Conservation (phyloP, 2,888 invertebrate species). For the Latrodectus elegans region DNA sequence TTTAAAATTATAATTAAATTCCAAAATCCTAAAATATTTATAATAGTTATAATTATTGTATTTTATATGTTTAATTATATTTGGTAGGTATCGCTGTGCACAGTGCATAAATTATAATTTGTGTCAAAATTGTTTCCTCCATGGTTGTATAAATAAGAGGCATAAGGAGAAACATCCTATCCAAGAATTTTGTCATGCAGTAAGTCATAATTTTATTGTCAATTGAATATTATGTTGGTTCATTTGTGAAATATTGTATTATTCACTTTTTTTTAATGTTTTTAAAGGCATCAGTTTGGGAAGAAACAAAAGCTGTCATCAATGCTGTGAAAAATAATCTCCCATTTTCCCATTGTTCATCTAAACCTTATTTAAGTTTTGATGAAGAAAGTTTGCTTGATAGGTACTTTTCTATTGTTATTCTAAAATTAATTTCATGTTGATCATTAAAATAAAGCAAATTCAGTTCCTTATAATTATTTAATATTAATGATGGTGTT, state of each 20-base stretch:
- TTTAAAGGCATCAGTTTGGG: slow-evolving; percentile 75
- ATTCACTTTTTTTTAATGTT: slow-evolving; percentile 68
- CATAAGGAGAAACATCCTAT: slow-evolving; percentile 82
- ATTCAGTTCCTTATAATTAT: not conserved
- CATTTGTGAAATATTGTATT: not conserved
- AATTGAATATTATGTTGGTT: not conserved
- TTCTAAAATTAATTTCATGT: not conserved
- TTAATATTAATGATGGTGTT: not conserved
- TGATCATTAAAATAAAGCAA: not conserved
- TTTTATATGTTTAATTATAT: not conserved
- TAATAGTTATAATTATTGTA: no score
- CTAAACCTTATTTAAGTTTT: slow-evolving; percentile 57
- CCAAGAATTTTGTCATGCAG: slow-evolving; percentile 80
- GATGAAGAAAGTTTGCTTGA: slow-evolving; percentile 55
- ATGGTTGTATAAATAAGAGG: slow-evolving; percentile 79
- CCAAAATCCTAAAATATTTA: no score
- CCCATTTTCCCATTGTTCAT: slow-evolving; percentile 39
- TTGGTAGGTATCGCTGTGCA: slow-evolving; percentile 79
- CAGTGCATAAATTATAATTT: slow-evolving; percentile 81
- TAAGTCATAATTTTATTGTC: slow-evolving; percentile 71
- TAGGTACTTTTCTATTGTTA: slow-evolving; percentile 20
- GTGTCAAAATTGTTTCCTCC: slow-evolving; percentile 83
- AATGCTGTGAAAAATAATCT: slow-evolving; percentile 76
- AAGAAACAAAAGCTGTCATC: slow-evolving; percentile 75
- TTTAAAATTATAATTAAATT: no score